phyloP scores from a whole-genome alignment of 2,888 invertebrate genomes.

The Dascillus cervinus region DNA sequence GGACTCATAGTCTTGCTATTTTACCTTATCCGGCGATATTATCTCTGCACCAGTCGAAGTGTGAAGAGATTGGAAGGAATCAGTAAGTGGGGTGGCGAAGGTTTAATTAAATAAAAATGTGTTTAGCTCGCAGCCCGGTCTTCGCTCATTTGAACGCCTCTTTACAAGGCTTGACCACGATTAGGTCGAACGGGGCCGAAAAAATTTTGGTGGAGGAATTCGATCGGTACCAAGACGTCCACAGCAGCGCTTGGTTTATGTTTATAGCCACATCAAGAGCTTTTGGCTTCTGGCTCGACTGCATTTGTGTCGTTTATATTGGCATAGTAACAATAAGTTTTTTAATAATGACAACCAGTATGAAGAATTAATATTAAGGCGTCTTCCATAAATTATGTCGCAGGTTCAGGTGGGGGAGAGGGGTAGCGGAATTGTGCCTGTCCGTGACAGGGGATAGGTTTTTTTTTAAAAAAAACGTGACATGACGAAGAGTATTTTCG shows the following conservation, averaged over 20 bases:
- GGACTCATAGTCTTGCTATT: constrained; percentile 57
- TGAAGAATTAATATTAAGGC: neutral
- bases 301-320: constrained; percentile 60
- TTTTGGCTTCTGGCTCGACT: constrained; percentile 67
- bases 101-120: neutral
- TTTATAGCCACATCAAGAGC: constrained; percentile 57
- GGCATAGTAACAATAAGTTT: constrained; percentile 57
- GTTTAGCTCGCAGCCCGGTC: constrained; percentile 66
- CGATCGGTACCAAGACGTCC: constrained; percentile 51
- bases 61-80: constrained; percentile 67
- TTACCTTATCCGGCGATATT: constrained; percentile 55
- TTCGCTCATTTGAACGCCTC: constrained; percentile 66
- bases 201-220: constrained; percentile 51
- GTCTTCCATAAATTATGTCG: too few species aligned
- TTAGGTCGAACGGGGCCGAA: constrained; percentile 59
- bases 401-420: too few species aligned
- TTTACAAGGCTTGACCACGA: constrained; percentile 64
- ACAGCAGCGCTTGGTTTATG: constrained; percentile 66
- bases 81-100: constrained; percentile 43
- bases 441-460: too few species aligned
- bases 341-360: constrained; percentile 36
- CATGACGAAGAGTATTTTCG: too few species aligned
- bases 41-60: constrained; percentile 65
- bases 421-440: too few species aligned
- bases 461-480: too few species aligned